phyloP scores from a whole-genome alignment of 2,113 vertebrate genomes.

The Dicaeum eximium region DNA sequence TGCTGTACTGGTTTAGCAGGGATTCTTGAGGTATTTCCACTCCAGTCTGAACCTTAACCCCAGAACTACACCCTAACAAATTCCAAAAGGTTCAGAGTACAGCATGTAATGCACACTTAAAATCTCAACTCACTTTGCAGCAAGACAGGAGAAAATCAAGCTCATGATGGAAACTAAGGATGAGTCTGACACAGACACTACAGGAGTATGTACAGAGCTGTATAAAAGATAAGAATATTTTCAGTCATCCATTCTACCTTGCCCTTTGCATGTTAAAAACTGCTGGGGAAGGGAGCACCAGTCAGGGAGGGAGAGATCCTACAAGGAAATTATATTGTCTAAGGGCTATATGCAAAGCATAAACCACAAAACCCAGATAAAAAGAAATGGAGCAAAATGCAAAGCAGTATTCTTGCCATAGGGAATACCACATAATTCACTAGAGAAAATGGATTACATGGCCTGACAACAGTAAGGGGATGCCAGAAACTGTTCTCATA shows the following conservation, averaged over 20 bases:
- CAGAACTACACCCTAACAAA: background rate
- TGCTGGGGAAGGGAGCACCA: background rate
- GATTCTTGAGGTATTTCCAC: background rate
- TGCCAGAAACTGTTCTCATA: slow-evolving; percentile 1
- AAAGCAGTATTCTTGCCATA: slow-evolving; percentile 40
- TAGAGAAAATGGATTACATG: slow-evolving; percentile 62
- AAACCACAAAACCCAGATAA: slow-evolving; percentile 53
- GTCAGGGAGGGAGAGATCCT: background rate
- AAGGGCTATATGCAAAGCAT: slow-evolving; percentile 33
- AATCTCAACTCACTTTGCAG: background rate
- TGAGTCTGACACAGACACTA: background rate
- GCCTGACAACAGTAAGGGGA: slow-evolving; percentile 30
- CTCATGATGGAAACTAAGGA: background rate
- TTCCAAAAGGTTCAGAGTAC: background rate
- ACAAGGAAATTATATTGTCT: slow-evolving; percentile 26
- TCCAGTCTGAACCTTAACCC: background rate
- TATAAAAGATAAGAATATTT: background rate
- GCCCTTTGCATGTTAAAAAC: background rate
- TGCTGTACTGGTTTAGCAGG: background rate
- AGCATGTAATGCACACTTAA: background rate
- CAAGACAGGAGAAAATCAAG: background rate
- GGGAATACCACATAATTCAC: slow-evolving; percentile 55
- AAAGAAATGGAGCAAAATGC: slow-evolving; percentile 49
- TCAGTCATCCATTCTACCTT: background rate
- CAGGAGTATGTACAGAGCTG: background rate